Conservation (phyloP, 1,140 invertebrate genomes). For the Pentalonia nigronervosa region DNA sequence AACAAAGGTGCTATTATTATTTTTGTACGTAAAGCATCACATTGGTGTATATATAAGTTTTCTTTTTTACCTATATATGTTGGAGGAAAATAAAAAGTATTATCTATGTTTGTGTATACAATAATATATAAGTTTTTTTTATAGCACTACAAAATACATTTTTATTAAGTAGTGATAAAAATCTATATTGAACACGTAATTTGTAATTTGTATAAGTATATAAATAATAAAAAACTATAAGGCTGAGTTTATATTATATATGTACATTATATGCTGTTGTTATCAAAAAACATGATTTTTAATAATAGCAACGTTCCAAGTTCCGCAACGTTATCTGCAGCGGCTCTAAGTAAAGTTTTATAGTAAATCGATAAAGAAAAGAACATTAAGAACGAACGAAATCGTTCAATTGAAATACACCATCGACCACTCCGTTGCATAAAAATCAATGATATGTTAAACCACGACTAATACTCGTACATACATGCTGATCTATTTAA, state of each 20-base stretch:
- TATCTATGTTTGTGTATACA: not conserved
- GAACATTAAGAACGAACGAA: not conserved
- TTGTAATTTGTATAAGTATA: not conserved
- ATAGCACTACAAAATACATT: not conserved
- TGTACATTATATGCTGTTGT: not conserved
- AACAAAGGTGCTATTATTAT: conserved; percentile 34
- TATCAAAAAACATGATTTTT: conserved; percentile 8
- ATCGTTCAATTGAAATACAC: not conserved
- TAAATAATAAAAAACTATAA: conserved; percentile 14
- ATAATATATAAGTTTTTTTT: not conserved
- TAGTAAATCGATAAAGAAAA: not conserved
- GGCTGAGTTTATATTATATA: not conserved
- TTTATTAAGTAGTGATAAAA: not conserved
- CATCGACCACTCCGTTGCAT: not conserved
- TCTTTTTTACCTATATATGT: not conserved
- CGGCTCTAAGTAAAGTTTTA: not conserved
- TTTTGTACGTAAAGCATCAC: not conserved
- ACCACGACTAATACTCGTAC: not conserved
- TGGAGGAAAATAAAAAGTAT: not conserved
- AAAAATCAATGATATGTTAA: not conserved
- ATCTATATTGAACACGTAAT: not conserved
- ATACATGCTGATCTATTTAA: not conserved
- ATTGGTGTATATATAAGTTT: not conserved
- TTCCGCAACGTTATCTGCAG: not conserved
- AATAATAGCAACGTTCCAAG: not conserved